Evolutionary conservation across 2,888 invertebrate species (phyloP).

Genomic region (Clitarchus hookeri): DNA sequence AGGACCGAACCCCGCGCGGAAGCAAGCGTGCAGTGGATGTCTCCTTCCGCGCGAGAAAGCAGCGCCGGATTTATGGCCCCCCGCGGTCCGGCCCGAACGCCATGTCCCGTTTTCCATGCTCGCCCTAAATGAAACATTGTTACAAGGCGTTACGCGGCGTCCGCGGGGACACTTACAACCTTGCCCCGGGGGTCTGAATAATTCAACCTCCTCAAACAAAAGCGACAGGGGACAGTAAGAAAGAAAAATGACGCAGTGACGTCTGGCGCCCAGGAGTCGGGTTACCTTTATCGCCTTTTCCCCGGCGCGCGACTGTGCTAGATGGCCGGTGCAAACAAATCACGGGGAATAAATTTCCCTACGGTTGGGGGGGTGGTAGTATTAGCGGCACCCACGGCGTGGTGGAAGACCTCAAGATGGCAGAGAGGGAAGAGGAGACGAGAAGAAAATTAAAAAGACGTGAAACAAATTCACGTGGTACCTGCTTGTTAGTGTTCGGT

Average conservation of each 20-base stretch:
- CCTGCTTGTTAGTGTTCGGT: constrained; percentile 9
- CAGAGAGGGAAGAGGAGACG: neutral
- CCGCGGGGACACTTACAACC: too few species aligned
- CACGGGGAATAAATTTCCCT: neutral
- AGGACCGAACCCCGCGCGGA: too few species aligned
- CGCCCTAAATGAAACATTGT: neutral
- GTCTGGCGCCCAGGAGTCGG: neutral
- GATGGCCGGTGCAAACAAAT: neutral
- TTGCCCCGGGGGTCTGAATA: too few species aligned
- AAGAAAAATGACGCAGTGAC: neutral
- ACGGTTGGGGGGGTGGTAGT: too few species aligned
- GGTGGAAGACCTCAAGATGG: neutral
- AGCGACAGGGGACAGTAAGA: neutral
- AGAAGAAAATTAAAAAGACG: constrained; percentile 2
- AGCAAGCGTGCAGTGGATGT: too few species aligned
- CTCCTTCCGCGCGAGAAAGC: too few species aligned
- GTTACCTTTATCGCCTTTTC: neutral
- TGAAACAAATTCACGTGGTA: neutral
- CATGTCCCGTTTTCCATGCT: too few species aligned
- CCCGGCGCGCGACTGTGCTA: neutral
- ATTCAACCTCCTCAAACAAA: neutral
- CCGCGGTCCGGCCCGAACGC: too few species aligned
- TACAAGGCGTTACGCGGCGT: neutral
- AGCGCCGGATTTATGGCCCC: too few species aligned
- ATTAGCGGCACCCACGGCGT: too few species aligned